These are phyloP conservation scores for Scatophagus argus DNA, from an alignment of 2,113 vertebrate species.

Conservation along the genomic window DNA sequence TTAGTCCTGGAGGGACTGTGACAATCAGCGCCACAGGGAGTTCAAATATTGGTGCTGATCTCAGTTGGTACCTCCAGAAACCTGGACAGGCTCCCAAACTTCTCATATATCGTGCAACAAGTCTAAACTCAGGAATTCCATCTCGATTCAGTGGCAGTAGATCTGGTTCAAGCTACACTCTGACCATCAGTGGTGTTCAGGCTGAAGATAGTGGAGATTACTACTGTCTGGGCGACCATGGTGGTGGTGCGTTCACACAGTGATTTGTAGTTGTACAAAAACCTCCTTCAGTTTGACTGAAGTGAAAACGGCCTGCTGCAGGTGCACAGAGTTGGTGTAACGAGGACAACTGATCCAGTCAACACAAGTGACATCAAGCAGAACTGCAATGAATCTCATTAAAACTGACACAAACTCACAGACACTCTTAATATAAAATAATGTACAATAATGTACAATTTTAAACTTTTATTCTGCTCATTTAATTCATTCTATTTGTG, in stretches of 20 bases:
- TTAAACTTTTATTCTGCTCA: too few species aligned
- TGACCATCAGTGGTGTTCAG: conserved; percentile 45
- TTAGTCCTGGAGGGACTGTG: conserved; percentile 40
- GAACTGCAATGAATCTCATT: too few species aligned
- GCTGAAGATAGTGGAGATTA: conserved; percentile 68
- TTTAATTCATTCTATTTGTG: too few species aligned
- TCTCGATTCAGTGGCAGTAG: conserved; percentile 65
- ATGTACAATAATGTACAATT: too few species aligned
- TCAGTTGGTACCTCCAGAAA: conserved; percentile 74
- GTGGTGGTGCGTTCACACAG: conserved; percentile 39
- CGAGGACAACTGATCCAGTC: too few species aligned
- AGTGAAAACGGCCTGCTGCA: not conserved
- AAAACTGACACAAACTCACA: too few species aligned
- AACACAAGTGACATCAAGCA: too few species aligned
- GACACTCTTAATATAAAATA: too few species aligned
- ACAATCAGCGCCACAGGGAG: conserved; percentile 39
- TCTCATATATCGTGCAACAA: not conserved
- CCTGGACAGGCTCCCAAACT: conserved; percentile 59
- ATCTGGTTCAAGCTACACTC: conserved; percentile 57
- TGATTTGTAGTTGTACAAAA: conserved; percentile 70
- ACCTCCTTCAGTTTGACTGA: conserved; percentile 43
- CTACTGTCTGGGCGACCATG: conserved; percentile 36
- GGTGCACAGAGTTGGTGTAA: not conserved
- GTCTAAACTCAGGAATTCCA: not conserved
- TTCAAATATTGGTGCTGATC: conserved; percentile 10